phyloP scores from a whole-genome alignment of 2,113 vertebrate species.

The Geococcyx californianus region DNA sequence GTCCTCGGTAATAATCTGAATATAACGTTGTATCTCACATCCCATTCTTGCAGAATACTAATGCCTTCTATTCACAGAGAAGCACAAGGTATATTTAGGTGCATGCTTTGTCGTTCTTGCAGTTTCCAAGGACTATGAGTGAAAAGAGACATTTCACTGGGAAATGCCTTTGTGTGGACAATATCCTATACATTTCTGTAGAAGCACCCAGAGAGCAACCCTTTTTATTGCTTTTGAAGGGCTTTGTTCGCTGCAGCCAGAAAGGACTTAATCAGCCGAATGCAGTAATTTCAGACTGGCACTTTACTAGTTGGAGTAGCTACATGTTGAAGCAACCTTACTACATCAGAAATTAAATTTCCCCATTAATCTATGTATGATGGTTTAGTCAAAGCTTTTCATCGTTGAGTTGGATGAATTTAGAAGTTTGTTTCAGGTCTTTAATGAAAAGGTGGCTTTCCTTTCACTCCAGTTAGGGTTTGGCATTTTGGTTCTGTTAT shows the following conservation, averaged over 20 bases:
- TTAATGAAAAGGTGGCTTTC: background rate
- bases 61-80: background rate
- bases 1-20: background rate
- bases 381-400: background rate
- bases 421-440: background rate
- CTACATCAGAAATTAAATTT: background rate
- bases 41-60: background rate
- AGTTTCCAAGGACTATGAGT: background rate
- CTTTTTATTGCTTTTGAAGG: constrained; percentile 31
- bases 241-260: background rate
- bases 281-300: background rate
- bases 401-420: background rate
- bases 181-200: constrained; percentile 1
- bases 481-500: background rate
- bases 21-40: background rate
- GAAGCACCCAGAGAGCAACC: background rate
- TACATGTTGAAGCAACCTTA: background rate
- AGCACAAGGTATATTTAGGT: background rate
- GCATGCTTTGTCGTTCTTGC: background rate
- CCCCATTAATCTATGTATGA: background rate
- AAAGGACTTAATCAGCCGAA: background rate
- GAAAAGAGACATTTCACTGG: constrained; percentile 1
- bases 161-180: background rate
- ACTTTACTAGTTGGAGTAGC: background rate
- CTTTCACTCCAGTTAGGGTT: background rate